Conservation (phyloP, 2,113 vertebrate species). For the Mesoclemmys tuberculata region DNA sequence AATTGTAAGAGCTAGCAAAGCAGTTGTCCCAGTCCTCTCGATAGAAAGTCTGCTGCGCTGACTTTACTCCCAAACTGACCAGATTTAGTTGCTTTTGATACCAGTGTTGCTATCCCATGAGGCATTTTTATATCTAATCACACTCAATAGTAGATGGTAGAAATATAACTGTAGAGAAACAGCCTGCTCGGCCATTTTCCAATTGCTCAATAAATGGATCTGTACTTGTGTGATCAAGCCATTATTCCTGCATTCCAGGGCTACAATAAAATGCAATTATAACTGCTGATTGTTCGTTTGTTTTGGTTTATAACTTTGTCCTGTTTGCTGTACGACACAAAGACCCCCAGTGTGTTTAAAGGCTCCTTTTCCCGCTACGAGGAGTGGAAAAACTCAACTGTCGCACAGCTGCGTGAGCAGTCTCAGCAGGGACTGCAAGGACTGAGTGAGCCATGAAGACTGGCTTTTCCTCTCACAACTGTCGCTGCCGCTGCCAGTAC, state of each 20-base stretch:
- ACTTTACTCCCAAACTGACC: neutral
- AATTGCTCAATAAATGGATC: rapidly evolving
- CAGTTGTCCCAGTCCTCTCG: rapidly evolving
- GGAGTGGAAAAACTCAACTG: neutral
- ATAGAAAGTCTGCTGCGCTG: neutral
- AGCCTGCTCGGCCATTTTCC: neutral
- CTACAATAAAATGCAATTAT: neutral
- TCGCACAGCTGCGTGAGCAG: no score
- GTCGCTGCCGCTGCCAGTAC: no score
- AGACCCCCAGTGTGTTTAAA: rapidly evolving
- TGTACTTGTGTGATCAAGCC: neutral
- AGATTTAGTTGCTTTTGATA: rapidly evolving
- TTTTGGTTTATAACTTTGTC: neutral
- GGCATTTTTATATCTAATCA: rapidly evolving
- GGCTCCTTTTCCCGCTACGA: rapidly evolving
- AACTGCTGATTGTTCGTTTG: neutral
- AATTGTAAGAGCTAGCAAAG: neutral
- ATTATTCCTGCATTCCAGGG: neutral
- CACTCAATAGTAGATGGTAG: neutral
- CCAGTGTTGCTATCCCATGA: rapidly evolving
- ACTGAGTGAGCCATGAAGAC: no score
- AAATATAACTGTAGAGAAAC: no score
- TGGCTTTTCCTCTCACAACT: no score
- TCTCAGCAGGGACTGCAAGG: no score
- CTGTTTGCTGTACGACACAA: rapidly evolving